phyloP scores from a whole-genome alignment of 2,797 vertebrate species.

The Synanceia verrucosa region DNA sequence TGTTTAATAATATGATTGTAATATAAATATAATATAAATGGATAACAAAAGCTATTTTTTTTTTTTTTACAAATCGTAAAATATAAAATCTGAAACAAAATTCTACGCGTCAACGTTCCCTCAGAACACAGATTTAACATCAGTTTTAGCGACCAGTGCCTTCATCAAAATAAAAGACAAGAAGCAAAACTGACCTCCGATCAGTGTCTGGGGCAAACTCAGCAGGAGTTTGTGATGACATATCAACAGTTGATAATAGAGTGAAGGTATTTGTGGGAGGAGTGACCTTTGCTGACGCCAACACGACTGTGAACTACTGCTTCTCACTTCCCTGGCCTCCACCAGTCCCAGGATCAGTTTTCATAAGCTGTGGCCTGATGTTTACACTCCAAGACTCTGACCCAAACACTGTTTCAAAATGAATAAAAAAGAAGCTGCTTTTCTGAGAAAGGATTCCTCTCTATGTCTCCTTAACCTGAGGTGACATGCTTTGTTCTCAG shows the following conservation, averaged over 20 bases:
- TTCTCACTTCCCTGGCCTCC: slow-evolving; percentile 10
- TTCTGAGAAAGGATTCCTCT: slow-evolving; percentile 32
- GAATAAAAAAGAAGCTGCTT: slow-evolving; percentile 21
- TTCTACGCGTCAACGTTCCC: slow-evolving; percentile 22
- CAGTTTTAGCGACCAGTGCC: slow-evolving; percentile 2
- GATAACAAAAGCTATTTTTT: slow-evolving; percentile 62
- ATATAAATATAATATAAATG: slow-evolving; percentile 77
- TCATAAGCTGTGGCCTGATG: slow-evolving; percentile 4
- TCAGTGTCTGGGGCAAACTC: slow-evolving; percentile 27
- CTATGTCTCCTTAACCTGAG: slow-evolving; percentile 35
- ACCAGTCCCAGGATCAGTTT: slow-evolving; percentile 27
- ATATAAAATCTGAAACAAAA: slow-evolving; percentile 69
- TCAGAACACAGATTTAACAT: slow-evolving; percentile 23
- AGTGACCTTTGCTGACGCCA: slow-evolving; percentile 42
- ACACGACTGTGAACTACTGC: slow-evolving; percentile 14
- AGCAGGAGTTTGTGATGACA: slow-evolving; percentile 38
- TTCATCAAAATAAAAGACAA: slow-evolving; percentile 18
- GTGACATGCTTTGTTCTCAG: not conserved
- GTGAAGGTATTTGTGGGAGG: slow-evolving; percentile 32
- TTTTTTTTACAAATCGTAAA: slow-evolving; percentile 69
- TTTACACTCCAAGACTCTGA: slow-evolving; percentile 15
- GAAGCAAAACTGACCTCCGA: slow-evolving; percentile 49
- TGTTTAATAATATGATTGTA: slow-evolving; percentile 56
- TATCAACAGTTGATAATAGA: slow-evolving; percentile 43
- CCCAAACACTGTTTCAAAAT: slow-evolving; percentile 23